These are phyloP conservation scores for Neotoma lepida DNA, from an alignment of 2,113 vertebrate species.

Conservation along the genomic window DNA sequence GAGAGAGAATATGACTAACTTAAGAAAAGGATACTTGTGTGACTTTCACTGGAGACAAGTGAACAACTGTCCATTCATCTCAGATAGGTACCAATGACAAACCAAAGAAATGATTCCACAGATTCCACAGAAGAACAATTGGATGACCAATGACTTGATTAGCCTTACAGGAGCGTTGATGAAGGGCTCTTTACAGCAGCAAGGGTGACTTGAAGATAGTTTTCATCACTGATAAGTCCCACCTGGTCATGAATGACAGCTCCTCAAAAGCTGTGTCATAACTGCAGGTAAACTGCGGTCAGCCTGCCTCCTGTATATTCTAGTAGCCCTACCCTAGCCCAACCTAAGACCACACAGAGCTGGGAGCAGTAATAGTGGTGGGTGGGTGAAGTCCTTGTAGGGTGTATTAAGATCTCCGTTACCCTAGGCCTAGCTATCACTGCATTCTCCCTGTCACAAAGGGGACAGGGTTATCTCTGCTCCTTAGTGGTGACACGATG, in stretches of 20 bases:
- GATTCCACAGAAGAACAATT: not conserved
- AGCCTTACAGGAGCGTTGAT: not conserved
- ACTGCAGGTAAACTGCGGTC: not conserved
- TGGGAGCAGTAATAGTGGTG: not conserved
- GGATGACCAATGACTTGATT: not conserved
- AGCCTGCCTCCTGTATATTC: no score
- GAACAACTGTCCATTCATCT: not conserved
- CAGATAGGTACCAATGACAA: not conserved
- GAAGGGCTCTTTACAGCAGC: not conserved
- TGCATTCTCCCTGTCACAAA: no score
- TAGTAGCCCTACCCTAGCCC: not conserved
- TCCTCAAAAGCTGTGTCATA: no score
- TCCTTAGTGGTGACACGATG: no score
- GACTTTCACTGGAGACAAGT: not conserved
- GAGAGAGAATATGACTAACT: not conserved
- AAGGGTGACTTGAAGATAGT: not conserved
- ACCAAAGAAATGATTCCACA: not conserved
- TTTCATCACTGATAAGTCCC: not conserved
- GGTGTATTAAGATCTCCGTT: not conserved
- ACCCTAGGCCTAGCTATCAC: no score
- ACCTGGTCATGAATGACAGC: not conserved
- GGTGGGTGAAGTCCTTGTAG: not conserved
- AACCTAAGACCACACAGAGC: not conserved
- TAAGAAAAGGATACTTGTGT: not conserved
- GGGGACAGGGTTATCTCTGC: not conserved